phyloP scores from a whole-genome alignment of 2,113 vertebrate genomes.

The Perca flavescens region DNA sequence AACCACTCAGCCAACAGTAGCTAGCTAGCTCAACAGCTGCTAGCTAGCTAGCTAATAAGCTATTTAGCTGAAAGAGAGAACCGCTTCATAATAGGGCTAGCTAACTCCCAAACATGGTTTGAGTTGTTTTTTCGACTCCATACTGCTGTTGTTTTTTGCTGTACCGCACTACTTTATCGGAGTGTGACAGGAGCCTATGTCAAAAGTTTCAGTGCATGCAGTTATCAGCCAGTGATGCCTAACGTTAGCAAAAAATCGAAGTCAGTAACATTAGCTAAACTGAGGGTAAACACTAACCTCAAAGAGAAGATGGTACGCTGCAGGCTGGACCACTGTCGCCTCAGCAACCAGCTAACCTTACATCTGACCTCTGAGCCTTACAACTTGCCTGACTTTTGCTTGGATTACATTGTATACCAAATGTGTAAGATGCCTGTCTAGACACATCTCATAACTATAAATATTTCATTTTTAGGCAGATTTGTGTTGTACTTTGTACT shows the following conservation, averaged over 20 bases:
- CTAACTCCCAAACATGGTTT: background rate
- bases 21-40: conserved; percentile 38
- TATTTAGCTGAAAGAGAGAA: conserved; percentile 28
- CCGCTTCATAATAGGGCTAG: background rate
- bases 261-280: background rate
- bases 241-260: background rate
- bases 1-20: conserved; percentile 24
- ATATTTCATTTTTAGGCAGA: background rate
- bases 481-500: background rate
- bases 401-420: background rate
- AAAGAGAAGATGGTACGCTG: background rate
- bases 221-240: conserved; percentile 29
- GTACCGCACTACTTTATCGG: accelerated
- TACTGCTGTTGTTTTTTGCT: background rate
- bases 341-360: conserved; percentile 7
- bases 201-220: conserved; percentile 50
- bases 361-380: conserved; percentile 1
- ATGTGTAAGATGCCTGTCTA: background rate
- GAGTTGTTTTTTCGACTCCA: background rate
- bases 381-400: background rate
- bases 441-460: background rate
- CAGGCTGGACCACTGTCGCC: conserved; percentile 6
- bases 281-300: conserved; percentile 12
- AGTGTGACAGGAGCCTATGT: conserved; percentile 13
- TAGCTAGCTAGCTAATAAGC: conserved; percentile 30